phyloP scores from a whole-genome alignment of 2,797 vertebrate species.

The Poeciliopsis infans region DNA sequence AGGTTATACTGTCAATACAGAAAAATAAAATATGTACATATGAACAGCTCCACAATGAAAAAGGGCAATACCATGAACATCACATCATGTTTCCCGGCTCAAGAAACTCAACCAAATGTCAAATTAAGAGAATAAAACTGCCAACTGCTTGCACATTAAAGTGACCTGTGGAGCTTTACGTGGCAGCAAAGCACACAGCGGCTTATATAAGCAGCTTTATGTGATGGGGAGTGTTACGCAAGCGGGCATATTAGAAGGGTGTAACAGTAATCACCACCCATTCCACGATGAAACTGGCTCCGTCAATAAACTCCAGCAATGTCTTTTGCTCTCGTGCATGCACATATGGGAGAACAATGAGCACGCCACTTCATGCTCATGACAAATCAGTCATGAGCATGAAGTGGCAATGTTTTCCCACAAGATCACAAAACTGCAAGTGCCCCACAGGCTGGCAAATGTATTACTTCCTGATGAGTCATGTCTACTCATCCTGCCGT shows the following conservation, averaged over 20 bases:
- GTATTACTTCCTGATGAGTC: not conserved
- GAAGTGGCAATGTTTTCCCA: not conserved
- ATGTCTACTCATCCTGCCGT: conserved; percentile 16
- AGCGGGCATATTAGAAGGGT: conserved; percentile 35
- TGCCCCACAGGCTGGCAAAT: not conserved
- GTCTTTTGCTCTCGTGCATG: conserved; percentile 2
- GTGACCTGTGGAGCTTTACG: conserved; percentile 48
- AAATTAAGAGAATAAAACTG: not conserved
- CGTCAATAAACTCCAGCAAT: conserved; percentile 4
- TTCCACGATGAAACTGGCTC: not conserved
- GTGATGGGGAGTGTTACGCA: conserved; percentile 65
- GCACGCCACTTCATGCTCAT: no score
- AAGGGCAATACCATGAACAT: not conserved
- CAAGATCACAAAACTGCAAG: not conserved
- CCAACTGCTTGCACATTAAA: conserved; percentile 2
- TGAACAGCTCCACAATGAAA: not conserved
- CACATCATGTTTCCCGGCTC: not conserved
- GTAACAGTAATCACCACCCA: conserved; percentile 33
- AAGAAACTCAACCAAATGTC: not conserved
- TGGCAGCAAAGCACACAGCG: conserved; percentile 46
- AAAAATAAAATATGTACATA: not conserved
- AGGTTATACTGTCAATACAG: not conserved
- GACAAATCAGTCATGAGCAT: not conserved
- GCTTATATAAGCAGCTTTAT: conserved; percentile 75
- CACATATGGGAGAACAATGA: not conserved